Evolutionary conservation across 2,113 vertebrate genomes (phyloP), one percentile per base, ranked within the genome.

Genomic region (Alexandromys fortis): DNA sequence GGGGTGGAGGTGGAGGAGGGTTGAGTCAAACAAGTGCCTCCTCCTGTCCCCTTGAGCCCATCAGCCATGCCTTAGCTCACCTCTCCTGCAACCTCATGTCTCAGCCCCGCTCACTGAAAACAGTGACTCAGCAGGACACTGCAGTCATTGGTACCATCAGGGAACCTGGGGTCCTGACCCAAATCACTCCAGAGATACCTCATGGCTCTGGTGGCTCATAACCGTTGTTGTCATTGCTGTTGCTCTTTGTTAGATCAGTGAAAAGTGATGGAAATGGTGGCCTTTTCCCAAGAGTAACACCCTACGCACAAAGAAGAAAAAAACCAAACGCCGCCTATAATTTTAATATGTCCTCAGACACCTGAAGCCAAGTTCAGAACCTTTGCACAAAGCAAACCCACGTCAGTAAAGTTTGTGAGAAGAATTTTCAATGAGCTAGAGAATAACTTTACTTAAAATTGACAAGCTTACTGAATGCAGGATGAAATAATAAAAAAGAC

Each of bases 321-420:
- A 38, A 13, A 86, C 45, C 90, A 67, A 95, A 90, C 7, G 55
- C 89, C 86, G 38, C 82, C 65, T 63, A 16, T 3, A 79, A 45
- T 90, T 89, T 94, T 91, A 93, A 89, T 94, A 42, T 70, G 73
- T 63, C 94, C 58, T 90, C 10, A n/a, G 86, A 88, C 5, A 79
- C 83, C 79, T 86, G 47, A 93, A 97, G 75, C 68, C 75, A 94
- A 90, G 52, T 73, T 95, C 77, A 94, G 65, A 94, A 89, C 72
- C n/a, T 97, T 78, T 89, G 55, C 77, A 78, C 96, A 90, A 90
- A 95, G 73, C 45, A 95, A 94, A 61, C 58, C 42, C 72, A 30
- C 38, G 94, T 95, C 93, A 81, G 86, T 88, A 73, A 92, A 61
- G 38, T 91, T 76, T 92, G 33, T 94, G 77, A 95, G 14, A 77